phyloP scores from a whole-genome alignment of 2,797 vertebrate genomes.

The Bothrops alternatus region DNA sequence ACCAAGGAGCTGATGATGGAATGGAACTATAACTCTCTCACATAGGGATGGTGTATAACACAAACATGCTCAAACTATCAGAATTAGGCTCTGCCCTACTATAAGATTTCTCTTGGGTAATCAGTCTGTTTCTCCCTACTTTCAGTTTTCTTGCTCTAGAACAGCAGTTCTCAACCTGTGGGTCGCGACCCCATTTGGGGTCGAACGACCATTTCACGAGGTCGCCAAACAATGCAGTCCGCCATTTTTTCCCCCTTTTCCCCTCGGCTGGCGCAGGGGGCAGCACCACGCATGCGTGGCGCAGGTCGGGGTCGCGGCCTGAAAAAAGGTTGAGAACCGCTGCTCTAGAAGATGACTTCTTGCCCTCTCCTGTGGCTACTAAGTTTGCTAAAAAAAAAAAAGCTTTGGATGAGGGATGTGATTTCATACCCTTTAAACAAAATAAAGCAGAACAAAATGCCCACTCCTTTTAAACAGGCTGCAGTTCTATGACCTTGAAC shows the following conservation, averaged over 20 bases:
- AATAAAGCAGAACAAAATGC: neutral
- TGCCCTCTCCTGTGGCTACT: neutral
- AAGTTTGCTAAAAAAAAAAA: neutral
- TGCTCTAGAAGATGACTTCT: neutral
- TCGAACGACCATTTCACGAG: too few relatives aligned
- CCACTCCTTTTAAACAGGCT: conserved; percentile 16
- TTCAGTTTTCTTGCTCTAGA: neutral
- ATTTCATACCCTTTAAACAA: neutral
- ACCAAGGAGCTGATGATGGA: neutral
- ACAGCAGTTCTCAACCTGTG: too few relatives aligned
- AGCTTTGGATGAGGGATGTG: neutral
- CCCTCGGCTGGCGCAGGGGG: too few relatives aligned
- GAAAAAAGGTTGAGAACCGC: too few relatives aligned
- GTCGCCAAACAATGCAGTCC: too few relatives aligned
- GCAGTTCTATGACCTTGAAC: neutral
- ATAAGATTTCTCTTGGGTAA: neutral
- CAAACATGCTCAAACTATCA: neutral
- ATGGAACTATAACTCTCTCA: neutral
- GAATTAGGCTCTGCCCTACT: neutral
- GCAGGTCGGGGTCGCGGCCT: too few relatives aligned
- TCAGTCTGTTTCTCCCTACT: neutral
- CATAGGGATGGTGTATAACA: neutral
- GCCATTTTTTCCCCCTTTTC: too few relatives aligned
- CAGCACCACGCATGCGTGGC: too few relatives aligned
- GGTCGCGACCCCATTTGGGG: too few relatives aligned